Conservation (phyloP, 1,140 invertebrate genomes). For the Eumeta japonica region DNA sequence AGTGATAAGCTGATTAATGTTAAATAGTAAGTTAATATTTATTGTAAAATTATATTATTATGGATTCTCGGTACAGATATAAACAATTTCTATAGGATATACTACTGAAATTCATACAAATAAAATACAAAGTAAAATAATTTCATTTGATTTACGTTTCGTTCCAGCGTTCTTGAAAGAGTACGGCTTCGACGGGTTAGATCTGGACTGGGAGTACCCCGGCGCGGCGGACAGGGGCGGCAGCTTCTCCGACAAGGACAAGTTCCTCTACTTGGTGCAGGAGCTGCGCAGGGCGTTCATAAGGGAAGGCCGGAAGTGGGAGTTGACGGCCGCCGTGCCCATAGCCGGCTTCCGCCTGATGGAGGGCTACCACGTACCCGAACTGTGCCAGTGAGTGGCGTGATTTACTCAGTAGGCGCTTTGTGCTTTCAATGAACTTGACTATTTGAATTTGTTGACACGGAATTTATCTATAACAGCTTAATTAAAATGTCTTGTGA, state of each 20-base stretch:
- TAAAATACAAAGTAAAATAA: too few species aligned
- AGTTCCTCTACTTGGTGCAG: slow-evolving; percentile 80
- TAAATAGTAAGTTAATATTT: too few species aligned
- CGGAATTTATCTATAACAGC: too few species aligned
- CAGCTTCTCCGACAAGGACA: slow-evolving; percentile 78
- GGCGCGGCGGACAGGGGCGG: slow-evolving; percentile 83
- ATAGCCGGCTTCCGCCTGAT: slow-evolving; percentile 80
- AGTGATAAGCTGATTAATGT: too few species aligned
- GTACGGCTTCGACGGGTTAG: slow-evolving; percentile 79
- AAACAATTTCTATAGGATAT: too few species aligned
- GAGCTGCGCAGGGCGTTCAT: slow-evolving; percentile 78
- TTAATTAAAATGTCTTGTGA: too few species aligned
- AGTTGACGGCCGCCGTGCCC: slow-evolving; percentile 85
- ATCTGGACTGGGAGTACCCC: slow-evolving; percentile 86
- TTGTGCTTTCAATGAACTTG: too few species aligned
- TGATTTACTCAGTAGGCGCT: too few species aligned
- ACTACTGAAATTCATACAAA: too few species aligned
- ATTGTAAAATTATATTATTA: too few species aligned
- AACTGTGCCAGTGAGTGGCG: slow-evolving; percentile 76
- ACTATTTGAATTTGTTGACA: too few species aligned
- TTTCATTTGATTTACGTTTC: slow-evolving; percentile 2
- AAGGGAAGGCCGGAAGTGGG: slow-evolving; percentile 72
- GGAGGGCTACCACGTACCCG: slow-evolving; percentile 86
- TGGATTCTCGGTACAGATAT: too few species aligned
- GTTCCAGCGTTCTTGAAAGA: slow-evolving; percentile 68